Evolutionary conservation across 2,797 vertebrate species (phyloP), one percentile per base, ranked within the genome.

Genomic region (Cyprinodon diabolis): DNA sequence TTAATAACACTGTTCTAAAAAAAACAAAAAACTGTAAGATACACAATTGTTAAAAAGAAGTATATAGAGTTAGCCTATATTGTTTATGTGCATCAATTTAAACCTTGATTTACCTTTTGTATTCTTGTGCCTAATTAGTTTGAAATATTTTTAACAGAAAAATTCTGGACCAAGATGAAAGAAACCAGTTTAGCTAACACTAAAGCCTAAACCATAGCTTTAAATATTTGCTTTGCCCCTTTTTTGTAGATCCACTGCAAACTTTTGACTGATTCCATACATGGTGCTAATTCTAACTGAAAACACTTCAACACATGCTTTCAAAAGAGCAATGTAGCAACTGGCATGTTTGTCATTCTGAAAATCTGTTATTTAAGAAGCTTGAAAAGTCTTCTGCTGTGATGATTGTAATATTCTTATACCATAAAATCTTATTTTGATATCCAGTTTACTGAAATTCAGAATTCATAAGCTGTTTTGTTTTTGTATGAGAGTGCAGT

Each of bases 381-480:
- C 66, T 77, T 82, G 56, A 72, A 70, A 72, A 65, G 4, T 21
- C 15, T 47, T 78, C 65, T 71, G 55, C 6, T 85, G 17, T 37
- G 21, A 77, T 68, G 6, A 21, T 60, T 60, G 15, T 71, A 57
- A 49, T 66, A 43, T 68, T 8, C 30, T 67, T 47, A 72, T 74
- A 56, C 72, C 68, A 25, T 12, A 21, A 60, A 21, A n/a, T 43
- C 37, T 21, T 62, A 17, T 62, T 67, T 60, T 74, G 0, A 69
- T 80, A 55, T 51, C 68, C 2, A 40, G 48, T 45, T 67, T 77
- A 69, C 43, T 81, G 72, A 78, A 56, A 77, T 4, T 43, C 69
- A 78, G 69, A 85, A 80, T 76, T 76, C 68, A 70, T 37, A 5
- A 76, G 60, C 72, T 73, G 54, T 69, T 14, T 48, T 19, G 15